These are phyloP conservation scores for Grantiella picta DNA, from an alignment of 2,113 vertebrate genomes.

Conservation along the genomic window DNA sequence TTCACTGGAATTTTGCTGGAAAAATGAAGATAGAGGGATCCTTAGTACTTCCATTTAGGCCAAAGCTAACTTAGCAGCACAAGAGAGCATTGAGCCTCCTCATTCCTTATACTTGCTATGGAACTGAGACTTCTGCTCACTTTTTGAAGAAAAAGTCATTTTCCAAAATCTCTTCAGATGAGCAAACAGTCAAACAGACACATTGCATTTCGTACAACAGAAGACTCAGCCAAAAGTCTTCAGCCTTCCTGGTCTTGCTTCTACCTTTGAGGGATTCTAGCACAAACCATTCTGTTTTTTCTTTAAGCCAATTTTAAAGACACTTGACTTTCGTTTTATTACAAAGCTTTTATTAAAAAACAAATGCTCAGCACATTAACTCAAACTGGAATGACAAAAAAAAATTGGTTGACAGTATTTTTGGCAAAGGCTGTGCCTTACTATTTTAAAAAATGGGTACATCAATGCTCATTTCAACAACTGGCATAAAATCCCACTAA, in stretches of 20 bases:
- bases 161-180: not conserved
- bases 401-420: slow-evolving; percentile 68
- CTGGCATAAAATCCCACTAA: slow-evolving; percentile 85
- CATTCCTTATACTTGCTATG: not conserved
- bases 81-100: not conserved
- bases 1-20: not conserved
- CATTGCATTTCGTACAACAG: not conserved
- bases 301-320: not conserved
- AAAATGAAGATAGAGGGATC: not conserved
- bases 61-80: not conserved
- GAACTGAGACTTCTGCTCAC: not conserved
- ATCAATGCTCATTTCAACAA: slow-evolving; percentile 79
- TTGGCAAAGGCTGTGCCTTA: slow-evolving; percentile 78
- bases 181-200: not conserved
- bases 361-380: slow-evolving; percentile 84
- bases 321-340: slow-evolving; percentile 73
- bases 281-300: not conserved
- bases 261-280: not conserved
- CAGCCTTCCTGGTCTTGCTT: not conserved
- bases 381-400: slow-evolving; percentile 80
- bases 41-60: not conserved
- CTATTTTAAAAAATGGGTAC: slow-evolving; percentile 75
- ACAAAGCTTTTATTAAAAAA: slow-evolving; percentile 84
- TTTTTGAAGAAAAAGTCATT: not conserved
- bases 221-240: not conserved